Percentiles rank a stretch among this genome's conserved stretches.
These are phyloP conservation scores for Okapia johnstoni DNA, from an alignment of 2,113 vertebrate genomes.

Conservation along the genomic window DNA sequence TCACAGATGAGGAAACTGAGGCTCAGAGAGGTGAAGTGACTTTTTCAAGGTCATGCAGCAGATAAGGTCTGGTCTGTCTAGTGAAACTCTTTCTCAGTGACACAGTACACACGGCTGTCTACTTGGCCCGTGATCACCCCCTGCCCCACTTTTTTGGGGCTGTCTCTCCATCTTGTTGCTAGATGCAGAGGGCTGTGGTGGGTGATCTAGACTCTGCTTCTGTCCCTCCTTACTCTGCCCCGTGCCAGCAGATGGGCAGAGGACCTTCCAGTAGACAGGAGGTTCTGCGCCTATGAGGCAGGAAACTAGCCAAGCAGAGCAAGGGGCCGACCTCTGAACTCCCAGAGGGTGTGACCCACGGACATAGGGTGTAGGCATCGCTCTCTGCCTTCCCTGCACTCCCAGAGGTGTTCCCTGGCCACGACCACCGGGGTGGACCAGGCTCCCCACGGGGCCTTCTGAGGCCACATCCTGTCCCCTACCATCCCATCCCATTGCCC, in stretches of 20 bases:
- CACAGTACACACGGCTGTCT: rapidly evolving
- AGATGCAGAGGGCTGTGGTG: rapidly evolving
- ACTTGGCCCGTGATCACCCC: background rate
- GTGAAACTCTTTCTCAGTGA: too few species aligned
- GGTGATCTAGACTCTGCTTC: rapidly evolving
- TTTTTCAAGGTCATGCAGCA: background rate
- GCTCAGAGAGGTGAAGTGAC: background rate
- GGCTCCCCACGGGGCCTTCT: rapidly evolving
- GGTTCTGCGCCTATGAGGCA: background rate
- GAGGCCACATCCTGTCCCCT: too few species aligned
- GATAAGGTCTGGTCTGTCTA: too few species aligned
- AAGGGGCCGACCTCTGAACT: background rate
- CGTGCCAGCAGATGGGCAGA: rapidly evolving
- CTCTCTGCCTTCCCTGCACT: background rate
- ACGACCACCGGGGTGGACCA: rapidly evolving
- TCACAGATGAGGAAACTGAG: background rate
- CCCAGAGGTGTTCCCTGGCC: background rate
- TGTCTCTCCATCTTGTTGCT: rapidly evolving
- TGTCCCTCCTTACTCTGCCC: background rate
- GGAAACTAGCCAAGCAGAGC: rapidly evolving
- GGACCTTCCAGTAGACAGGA: background rate
- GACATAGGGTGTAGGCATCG: rapidly evolving
- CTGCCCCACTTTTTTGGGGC: rapidly evolving
- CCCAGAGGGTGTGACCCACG: background rate
- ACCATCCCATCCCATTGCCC: background rate